Evolutionary conservation across 2,888 invertebrate genomes (phyloP).

Genomic region (Gymnoscelis rufifasciata): DNA sequence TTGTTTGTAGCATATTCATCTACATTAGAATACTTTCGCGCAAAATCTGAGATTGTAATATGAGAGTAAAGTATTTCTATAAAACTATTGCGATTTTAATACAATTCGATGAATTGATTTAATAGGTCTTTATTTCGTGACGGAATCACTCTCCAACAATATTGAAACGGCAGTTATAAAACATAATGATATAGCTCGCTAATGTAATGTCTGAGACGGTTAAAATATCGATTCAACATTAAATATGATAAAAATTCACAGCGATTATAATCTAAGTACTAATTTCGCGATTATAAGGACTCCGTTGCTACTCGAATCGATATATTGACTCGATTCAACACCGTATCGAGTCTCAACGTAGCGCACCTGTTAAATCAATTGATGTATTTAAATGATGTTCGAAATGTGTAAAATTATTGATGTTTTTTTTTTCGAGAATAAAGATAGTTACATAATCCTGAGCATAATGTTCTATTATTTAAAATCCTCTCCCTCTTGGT

Average conservation of each 20-base stretch:
- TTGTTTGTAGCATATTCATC: no score
- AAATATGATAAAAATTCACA: no score
- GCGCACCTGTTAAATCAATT: neutral
- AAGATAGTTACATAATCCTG: constrained; percentile 75
- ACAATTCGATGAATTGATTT: neutral
- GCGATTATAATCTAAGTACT: no score
- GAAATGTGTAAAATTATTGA: constrained; percentile 68
- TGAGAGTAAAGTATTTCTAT: neutral
- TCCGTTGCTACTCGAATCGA: no score
- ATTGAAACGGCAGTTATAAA: no score
- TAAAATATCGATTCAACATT: no score
- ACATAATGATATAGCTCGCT: no score
- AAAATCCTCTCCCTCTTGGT: neutral
- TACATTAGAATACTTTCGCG: neutral
- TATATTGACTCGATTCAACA: no score
- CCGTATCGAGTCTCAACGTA: neutral
- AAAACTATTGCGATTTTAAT: constrained; percentile 2
- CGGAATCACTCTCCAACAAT: neutral
- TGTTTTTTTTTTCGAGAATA: constrained; percentile 72
- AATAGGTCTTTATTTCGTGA: neutral
- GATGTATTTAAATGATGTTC: constrained; percentile 33
- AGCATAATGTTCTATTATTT: constrained; percentile 62
- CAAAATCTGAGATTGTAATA: neutral
- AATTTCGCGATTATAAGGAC: no score
- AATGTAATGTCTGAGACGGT: no score